Evolutionary conservation across 1,140 invertebrate genomes (phyloP).

Genomic region (Lordiphosa mommai): DNA sequence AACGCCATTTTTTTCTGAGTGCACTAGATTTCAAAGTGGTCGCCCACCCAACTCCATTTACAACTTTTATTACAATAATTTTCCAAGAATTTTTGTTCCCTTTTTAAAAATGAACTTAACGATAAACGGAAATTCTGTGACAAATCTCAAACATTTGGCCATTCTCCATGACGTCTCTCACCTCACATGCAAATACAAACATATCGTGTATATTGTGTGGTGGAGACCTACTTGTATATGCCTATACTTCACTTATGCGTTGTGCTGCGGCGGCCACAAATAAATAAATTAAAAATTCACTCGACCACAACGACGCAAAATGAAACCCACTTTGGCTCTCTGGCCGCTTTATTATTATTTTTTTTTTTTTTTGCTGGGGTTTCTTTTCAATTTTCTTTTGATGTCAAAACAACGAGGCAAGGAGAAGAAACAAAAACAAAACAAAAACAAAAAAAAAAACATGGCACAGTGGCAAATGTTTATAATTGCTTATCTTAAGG

Average conservation of each 20-base stretch:
- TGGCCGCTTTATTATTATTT: conserved; percentile 35
- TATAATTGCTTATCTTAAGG: conserved; percentile 62
- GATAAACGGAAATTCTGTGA: too few relatives aligned
- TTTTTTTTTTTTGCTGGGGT: conserved; percentile 33
- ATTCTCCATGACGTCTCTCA: background rate
- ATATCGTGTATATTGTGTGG: background rate
- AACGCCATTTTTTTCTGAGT: too few relatives aligned
- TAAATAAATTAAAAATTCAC: conserved; percentile 66
- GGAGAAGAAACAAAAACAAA: background rate
- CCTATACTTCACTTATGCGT: background rate
- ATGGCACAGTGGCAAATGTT: conserved; percentile 46
- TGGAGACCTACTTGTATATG: conserved; percentile 7
- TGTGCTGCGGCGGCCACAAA: conserved; percentile 27
- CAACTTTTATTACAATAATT: too few relatives aligned
- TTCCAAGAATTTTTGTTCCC: too few relatives aligned
- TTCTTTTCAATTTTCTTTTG: conserved; percentile 66
- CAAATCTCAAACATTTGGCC: background rate
- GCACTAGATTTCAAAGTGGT: too few relatives aligned
- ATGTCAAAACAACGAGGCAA: conserved; percentile 49
- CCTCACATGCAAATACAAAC: background rate
- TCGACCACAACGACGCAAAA: conserved; percentile 61
- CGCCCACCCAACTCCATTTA: too few relatives aligned
- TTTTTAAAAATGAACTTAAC: too few relatives aligned
- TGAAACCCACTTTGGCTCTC: conserved; percentile 39
- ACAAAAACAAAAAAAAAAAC: conserved; percentile 19